Base-by-base conservation (phyloP, 2,797 vertebrate genomes). In the Hephaestus fuliginosus region DNA sequence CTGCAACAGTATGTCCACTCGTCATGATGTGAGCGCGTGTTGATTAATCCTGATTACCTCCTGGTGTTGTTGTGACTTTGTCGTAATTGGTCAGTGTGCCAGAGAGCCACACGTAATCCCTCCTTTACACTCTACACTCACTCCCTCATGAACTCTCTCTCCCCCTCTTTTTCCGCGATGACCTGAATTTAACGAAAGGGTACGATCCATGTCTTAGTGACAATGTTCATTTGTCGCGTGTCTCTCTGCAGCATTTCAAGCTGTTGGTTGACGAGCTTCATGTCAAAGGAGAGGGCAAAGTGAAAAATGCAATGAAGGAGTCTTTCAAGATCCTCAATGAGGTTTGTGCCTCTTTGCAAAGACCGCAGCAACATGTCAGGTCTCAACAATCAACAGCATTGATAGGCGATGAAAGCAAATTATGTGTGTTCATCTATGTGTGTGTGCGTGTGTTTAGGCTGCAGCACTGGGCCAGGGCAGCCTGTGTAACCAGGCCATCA, bases 401-500 rank as follows among this genome's bases (percentile, higher is more conserved):
- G 18, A 11, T 18, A 1, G 14, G 11, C 11, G 10, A 11, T 55
- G 0, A 67, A 8, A 25, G 18, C 56, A 41, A 39, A 48, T 14
- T 43, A 30, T 44, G 63, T 80, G 46, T 75, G 20, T 71, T 39
- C 36, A 39, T 33, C 30, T 33, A 33, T 3, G 57, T 73, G 49
- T 74, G 2, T 74, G 15, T 69, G 58, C 78, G 62, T 80, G 64
- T 82, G 44, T 70, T 56, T 51, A 99, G 98, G 97, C 96, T 92
- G 94, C 94, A 81, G 93, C 96, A 0, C 92, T 94, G 25, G 95
- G 96, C 48, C 96, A 96, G 91, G 98, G 98, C 70, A 97, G 97
- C 75, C 92, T 98, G 88, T 99, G 98, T 92, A 99, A 98, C 93
- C 98, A 99, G 89, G 98, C 97, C 68, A 97, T 99, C 94, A 99